phyloP scores from a whole-genome alignment of 2,113 vertebrate species.

The Narcine bancroftii region DNA sequence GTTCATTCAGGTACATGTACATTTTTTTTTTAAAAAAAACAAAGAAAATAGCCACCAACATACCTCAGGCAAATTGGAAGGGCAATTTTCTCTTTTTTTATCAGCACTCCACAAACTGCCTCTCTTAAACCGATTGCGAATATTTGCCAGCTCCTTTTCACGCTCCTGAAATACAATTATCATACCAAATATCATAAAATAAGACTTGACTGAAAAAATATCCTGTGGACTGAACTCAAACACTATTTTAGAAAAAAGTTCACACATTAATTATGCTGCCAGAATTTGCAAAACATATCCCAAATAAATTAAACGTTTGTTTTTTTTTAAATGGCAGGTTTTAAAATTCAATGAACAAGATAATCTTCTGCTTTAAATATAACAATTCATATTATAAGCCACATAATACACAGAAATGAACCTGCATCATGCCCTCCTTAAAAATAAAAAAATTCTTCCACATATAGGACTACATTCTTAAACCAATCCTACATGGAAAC shows the following conservation, averaged over 20 bases:
- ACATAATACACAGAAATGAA: neutral
- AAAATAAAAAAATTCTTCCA: neutral
- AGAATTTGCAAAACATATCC: neutral
- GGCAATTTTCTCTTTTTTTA: conserved; percentile 47
- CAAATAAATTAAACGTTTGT: neutral
- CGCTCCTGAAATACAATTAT: conserved; percentile 65
- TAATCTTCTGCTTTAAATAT: neutral
- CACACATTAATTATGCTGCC: neutral
- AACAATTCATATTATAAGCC: neutral
- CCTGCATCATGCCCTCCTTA: neutral
- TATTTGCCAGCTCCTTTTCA: conserved; percentile 75
- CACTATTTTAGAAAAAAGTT: neutral
- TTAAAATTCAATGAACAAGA: neutral
- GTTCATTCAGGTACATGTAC: too few species aligned
- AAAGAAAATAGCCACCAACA: neutral
- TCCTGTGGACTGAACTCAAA: neutral
- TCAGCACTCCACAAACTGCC: conserved; percentile 65
- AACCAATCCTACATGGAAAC: neutral
- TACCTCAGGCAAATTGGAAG: conserved; percentile 43
- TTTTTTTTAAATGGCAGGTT: neutral
- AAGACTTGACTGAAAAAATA: neutral
- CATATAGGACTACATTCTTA: neutral
- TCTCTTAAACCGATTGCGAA: conserved; percentile 75
- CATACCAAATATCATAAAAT: conserved; percentile 15
- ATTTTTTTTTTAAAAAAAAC: neutral